Conservation (phyloP, 2,888 invertebrate genomes). For the Punctoribates punctum region DNA sequence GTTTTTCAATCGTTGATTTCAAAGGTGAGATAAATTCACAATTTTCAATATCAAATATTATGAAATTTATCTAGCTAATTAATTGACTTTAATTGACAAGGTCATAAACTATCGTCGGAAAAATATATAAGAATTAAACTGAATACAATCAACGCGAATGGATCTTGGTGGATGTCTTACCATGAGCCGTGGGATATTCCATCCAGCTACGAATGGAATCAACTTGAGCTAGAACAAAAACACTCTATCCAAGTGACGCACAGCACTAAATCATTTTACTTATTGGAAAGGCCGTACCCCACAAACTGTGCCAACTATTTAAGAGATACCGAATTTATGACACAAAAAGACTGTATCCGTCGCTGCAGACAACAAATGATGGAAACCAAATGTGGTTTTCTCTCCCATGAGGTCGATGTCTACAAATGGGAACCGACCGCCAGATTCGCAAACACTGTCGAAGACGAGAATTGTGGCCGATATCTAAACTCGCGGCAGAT, state of each 20-base stretch:
- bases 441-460: not conserved
- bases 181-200: not conserved
- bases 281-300: not conserved
- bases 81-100: not conserved
- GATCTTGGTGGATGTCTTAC: not conserved
- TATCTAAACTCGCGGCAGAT: not conserved
- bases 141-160: not conserved
- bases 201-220: not conserved
- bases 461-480: not conserved
- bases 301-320: not conserved
- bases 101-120: too few species aligned
- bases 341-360: not conserved
- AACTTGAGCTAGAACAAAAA: not conserved
- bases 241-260: not conserved
- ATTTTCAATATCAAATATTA: not conserved
- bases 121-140: not conserved
- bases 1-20: not conserved
- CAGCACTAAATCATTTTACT: not conserved
- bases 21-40: not conserved
- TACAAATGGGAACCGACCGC: slow-evolving; percentile 18
- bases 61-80: not conserved
- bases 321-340: not conserved
- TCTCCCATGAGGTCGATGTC: not conserved
- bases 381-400: not conserved
- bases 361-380: not conserved